phyloP scores from a whole-genome alignment of 1,140 invertebrate genomes.

The Microplitis demolitor region DNA sequence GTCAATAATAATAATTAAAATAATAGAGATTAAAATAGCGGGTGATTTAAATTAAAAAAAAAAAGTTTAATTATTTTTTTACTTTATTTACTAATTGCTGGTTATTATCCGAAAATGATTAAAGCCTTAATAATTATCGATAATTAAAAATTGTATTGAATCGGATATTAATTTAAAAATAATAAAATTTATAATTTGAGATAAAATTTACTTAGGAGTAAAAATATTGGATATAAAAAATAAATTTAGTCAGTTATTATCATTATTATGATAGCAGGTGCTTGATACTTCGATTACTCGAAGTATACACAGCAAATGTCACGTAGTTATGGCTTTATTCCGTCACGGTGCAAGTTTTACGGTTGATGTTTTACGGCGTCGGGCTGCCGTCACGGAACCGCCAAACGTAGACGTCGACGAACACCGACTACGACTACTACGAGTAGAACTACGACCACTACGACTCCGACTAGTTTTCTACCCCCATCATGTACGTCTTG shows the following conservation, averaged over 20 bases:
- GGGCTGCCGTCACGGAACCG: constrained; percentile 6
- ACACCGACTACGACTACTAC: too few species aligned
- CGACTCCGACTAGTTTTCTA: background rate
- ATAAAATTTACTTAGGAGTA: too few species aligned
- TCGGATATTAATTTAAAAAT: too few species aligned
- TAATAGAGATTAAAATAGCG: background rate
- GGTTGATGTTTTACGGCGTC: constrained; percentile 17
- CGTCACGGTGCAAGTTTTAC: constrained; percentile 19
- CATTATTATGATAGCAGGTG: background rate
- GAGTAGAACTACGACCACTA: too few species aligned
- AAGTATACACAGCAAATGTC: background rate
- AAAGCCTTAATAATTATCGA: too few species aligned
- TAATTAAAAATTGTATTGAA: too few species aligned
- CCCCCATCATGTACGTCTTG: background rate
- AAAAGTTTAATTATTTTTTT: too few species aligned
- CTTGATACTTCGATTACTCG: background rate
- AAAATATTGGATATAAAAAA: too few species aligned
- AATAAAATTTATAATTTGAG: too few species aligned
- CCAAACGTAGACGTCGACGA: background rate
- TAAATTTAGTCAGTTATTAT: background rate
- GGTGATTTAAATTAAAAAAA: too few species aligned
- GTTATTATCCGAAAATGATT: too few species aligned
- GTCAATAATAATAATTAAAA: background rate
- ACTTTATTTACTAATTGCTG: too few species aligned
- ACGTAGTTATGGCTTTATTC: constrained; percentile 19